Base-by-base conservation (phyloP, 2,113 vertebrate genomes). In the Riparia riparia region DNA sequence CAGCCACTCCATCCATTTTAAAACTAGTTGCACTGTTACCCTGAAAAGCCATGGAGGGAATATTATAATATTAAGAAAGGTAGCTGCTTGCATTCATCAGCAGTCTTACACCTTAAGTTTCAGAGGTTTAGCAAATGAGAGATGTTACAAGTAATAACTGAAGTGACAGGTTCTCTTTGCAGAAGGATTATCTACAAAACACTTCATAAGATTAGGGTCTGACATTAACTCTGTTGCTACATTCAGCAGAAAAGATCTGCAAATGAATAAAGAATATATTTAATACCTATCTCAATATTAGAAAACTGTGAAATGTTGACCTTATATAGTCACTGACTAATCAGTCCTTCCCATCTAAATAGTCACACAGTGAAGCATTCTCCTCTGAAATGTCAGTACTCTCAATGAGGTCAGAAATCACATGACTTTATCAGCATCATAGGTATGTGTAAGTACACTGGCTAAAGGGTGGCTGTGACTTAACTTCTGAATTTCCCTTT, bases 391-490 rank as follows among this genome's bases (percentile, higher is more conserved):
- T 53, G 41, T 32, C 25, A 47, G 20, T 45, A 7, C 4, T 56
- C 4, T 39, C 12, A 60, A 14, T 6, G 15, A 34, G 14, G 17
- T 73, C 32, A 82, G 64, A 83, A 57, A 15, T 14, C 20, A 32
- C 1, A 0, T 2, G 1, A 45, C 44, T 53, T 78, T 18, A 31
- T 29, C 24, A 77, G 25, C 1, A 0, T 32, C 7, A 24, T 1
- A 41, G 7, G 2, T 12, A 9, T 17, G 3, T 28, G 6, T 39
- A 60, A 60, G 2, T 14, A 44, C 8, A 58, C 0, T 1, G 14
- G 6, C 9, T 60, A 80, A 64, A 87, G 7, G 1, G 14, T 39
- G 20, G 4, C 24, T 72, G 6, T 50, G 53, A 68, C 29, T 58
- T 34, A 57, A 50, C 26, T 56, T 71, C 73, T 68, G 17, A 74